Evolutionary conservation across 2,113 vertebrate species (phyloP).

Genomic region (Tragelaphus strepsiceros): DNA sequence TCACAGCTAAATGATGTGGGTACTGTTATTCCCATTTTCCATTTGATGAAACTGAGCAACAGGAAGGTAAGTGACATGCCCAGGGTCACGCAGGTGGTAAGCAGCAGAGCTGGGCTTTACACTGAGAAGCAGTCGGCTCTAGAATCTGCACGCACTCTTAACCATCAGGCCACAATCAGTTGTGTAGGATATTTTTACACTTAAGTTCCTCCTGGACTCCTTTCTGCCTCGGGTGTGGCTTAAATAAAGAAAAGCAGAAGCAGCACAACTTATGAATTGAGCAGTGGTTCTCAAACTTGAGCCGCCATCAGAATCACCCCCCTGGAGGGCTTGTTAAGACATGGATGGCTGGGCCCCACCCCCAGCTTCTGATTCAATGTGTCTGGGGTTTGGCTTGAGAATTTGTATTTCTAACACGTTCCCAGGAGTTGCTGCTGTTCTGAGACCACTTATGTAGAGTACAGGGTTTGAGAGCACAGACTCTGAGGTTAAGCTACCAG

Average conservation of each 20-base stretch:
- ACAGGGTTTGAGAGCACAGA: neutral
- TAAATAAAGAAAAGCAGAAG: conserved; percentile 16
- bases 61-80: neutral
- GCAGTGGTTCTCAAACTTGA: neutral
- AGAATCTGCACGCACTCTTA: neutral
- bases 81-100: neutral
- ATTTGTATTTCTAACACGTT: conserved; percentile 2
- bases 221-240: conserved; percentile 39
- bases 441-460: neutral
- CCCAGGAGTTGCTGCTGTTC: neutral
- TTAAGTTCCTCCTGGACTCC: conserved; percentile 19
- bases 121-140: neutral
- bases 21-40: neutral
- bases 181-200: conserved; percentile 33
- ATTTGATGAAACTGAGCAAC: neutral
- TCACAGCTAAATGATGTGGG: neutral
- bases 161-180: neutral
- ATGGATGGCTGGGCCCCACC: neutral
- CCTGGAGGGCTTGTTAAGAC: conserved; percentile 29
- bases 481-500: neutral
- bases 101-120: neutral
- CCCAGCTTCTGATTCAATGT: conserved; percentile 7
- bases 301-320: neutral
- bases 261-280: neutral
- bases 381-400: conserved; percentile 29